These are phyloP conservation scores for Cryptus armator DNA, from an alignment of 2,888 invertebrate genomes.

Conservation along the genomic window DNA sequence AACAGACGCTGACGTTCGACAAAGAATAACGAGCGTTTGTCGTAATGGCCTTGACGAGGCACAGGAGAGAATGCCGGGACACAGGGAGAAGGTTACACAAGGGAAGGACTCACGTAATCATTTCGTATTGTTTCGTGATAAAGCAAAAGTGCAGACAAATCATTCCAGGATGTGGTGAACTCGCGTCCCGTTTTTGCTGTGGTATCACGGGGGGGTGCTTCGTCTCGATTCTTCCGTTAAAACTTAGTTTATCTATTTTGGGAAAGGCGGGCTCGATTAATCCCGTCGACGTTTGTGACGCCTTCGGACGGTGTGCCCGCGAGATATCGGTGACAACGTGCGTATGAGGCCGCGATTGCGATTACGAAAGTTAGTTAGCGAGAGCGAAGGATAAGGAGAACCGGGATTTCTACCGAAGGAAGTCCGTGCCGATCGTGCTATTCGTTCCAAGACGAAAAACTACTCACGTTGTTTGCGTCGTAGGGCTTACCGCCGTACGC, in stretches of 20 bases:
- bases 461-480: conserved; percentile 86
- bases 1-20: not conserved
- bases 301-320: not conserved
- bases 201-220: not conserved
- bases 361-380: conserved; percentile 15
- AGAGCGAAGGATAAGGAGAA: conserved; percentile 16
- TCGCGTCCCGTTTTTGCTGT: not conserved
- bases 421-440: conserved; percentile 24
- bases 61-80: not conserved
- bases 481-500: conserved; percentile 84
- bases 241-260: conserved; percentile 60
- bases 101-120: conserved; percentile 9
- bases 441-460: conserved; percentile 16
- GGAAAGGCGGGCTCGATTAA: conserved; percentile 51
- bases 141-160: not conserved
- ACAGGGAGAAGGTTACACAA: conserved; percentile 2
- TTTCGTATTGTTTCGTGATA: conserved; percentile 1
- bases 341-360: conserved; percentile 21
- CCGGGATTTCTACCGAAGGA: conserved; percentile 51
- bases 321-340: conserved; percentile 45
- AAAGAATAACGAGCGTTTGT: not conserved
- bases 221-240: conserved; percentile 25
- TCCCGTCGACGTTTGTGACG: not conserved
- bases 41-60: not conserved
- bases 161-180: not conserved